Evolutionary conservation across 2,113 vertebrate genomes (phyloP).

Genomic region (Bothrops jararaca): DNA sequence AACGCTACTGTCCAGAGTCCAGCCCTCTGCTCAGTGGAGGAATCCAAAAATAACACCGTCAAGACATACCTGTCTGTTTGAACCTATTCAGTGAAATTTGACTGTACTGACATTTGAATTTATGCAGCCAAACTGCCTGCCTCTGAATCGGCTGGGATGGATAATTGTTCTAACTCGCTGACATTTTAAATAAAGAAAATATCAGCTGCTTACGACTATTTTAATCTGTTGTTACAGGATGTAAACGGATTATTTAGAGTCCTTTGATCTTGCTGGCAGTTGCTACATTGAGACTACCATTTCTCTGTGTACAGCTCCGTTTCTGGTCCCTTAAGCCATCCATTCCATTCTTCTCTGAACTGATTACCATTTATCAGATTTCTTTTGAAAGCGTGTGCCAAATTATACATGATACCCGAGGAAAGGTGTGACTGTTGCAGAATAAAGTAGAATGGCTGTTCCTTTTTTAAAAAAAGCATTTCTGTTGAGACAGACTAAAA

Average conservation of each 20-base stretch:
- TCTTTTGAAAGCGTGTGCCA: constrained; percentile 5
- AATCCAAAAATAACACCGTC: background rate
- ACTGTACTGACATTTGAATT: background rate
- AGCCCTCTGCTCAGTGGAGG: background rate
- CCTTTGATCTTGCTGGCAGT: constrained; percentile 34
- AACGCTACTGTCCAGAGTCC: background rate
- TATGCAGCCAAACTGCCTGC: background rate
- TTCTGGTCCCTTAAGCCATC: background rate
- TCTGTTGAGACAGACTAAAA: background rate
- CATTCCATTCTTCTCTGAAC: background rate
- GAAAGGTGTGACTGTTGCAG: background rate
- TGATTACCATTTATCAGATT: background rate
- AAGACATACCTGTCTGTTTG: background rate
- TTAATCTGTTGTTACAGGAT: constrained; percentile 3
- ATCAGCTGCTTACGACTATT: background rate
- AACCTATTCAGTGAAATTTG: background rate
- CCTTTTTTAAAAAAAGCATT: background rate
- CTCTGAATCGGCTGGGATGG: background rate
- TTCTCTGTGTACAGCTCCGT: background rate
- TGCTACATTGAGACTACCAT: constrained; percentile 32
- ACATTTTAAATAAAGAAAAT: constrained; percentile 30
- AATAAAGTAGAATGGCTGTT: background rate
- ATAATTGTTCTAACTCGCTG: background rate
- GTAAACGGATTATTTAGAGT: constrained; percentile 32
- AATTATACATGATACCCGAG: background rate